phyloP scores from a whole-genome alignment of 2,888 invertebrate species.

The Frankliniella intonsa region DNA sequence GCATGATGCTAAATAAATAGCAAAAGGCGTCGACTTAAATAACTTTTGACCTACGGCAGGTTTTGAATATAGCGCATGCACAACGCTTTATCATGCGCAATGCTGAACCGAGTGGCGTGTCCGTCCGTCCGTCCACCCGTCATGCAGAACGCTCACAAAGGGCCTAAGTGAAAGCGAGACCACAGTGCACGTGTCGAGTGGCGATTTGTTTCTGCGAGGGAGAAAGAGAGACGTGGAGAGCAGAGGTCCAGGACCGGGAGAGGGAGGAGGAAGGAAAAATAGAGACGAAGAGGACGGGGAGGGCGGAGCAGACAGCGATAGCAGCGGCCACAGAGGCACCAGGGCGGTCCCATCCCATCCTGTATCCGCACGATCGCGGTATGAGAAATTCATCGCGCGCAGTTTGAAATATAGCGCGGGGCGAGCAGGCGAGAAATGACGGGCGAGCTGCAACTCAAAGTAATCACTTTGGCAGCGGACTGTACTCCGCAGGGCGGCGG shows the following conservation, averaged over 20 bases:
- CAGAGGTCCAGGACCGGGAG: neutral
- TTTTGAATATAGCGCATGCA: no score
- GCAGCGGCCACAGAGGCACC: neutral
- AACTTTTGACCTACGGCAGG: no score
- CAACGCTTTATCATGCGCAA: no score
- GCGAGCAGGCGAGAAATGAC: neutral
- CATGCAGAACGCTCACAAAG: no score
- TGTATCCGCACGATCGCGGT: no score
- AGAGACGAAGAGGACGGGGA: neutral
- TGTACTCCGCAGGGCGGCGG: neutral
- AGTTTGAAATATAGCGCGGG: neutral
- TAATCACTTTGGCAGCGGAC: constrained; percentile 7
- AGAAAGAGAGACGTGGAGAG: neutral
- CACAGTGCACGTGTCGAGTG: neutral
- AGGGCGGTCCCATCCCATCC: no score
- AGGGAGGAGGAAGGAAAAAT: neutral
- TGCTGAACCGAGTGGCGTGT: no score
- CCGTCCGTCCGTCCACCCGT: no score
- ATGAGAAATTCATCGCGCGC: neutral
- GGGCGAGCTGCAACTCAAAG: neutral
- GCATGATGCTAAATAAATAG: no score
- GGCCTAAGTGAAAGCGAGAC: no score
- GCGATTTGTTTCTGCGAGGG: neutral
- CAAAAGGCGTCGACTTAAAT: no score
- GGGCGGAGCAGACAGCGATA: neutral